Conservation (phyloP, 2,888 invertebrate genomes). For the Sceliomorpha sp. region DNA sequence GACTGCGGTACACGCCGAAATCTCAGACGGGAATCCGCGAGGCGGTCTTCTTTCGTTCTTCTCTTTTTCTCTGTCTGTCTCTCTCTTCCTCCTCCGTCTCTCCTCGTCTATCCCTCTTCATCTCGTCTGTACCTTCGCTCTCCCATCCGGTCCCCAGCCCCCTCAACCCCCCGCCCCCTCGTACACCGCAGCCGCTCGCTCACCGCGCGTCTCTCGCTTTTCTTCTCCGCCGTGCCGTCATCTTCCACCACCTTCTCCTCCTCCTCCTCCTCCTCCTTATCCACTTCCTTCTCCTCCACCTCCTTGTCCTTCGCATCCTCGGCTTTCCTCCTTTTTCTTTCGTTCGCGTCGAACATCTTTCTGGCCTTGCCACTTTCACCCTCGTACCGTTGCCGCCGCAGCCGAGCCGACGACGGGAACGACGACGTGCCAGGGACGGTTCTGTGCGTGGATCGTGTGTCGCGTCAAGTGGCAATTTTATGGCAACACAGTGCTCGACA, state of each 20-base stretch:
- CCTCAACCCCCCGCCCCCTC: neutral
- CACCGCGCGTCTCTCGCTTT: conserved; percentile 16
- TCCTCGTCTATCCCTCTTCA: conserved; percentile 13
- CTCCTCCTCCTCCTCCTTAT: neutral
- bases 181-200: conserved; percentile 7
- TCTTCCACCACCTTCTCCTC: too few species aligned
- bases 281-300: neutral
- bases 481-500: too few species aligned
- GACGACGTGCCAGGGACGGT: neutral
- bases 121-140: conserved; percentile 10
- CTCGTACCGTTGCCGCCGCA: conserved; percentile 4
- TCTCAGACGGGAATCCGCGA: conserved; percentile 30
- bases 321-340: conserved; percentile 14
- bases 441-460: neutral
- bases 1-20: conserved; percentile 53
- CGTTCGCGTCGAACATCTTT: neutral
- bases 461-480: too few species aligned
- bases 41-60: conserved; percentile 31
- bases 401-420: too few species aligned
- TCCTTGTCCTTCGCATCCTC: neutral
- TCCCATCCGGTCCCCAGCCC: conserved; percentile 12
- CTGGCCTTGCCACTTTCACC: neutral
- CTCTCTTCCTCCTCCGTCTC: conserved; percentile 9
- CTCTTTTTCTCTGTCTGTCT: conserved; percentile 28
- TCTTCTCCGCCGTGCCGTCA: conserved; percentile 10